Conservation (phyloP, 2,797 vertebrate species). For the Oryzias sinensis region DNA sequence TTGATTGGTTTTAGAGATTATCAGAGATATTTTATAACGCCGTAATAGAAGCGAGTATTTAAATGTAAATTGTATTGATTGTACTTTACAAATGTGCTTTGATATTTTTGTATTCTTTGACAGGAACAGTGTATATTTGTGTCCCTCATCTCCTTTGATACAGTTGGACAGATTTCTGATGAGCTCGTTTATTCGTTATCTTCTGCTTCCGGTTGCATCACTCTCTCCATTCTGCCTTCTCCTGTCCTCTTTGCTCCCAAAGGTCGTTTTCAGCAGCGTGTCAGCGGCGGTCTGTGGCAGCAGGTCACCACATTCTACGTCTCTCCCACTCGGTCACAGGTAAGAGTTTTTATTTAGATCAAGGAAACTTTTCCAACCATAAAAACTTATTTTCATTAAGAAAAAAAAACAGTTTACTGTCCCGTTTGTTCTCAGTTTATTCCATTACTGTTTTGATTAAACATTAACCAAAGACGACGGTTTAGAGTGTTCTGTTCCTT, state of each 20-base stretch:
- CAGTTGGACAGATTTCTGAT: neutral
- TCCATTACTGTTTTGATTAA: neutral
- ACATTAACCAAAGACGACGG: neutral
- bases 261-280: conserved; percentile 23
- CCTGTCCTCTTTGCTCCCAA: neutral
- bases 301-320: neutral
- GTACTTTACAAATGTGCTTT: too few species aligned
- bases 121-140: too few species aligned
- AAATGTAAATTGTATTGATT: too few species aligned
- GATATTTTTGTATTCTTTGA: too few species aligned
- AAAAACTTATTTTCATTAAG: neutral
- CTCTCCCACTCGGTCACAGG: conserved; percentile 13
- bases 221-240: neutral
- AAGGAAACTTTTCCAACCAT: neutral
- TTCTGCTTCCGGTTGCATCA: neutral
- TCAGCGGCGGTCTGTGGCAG: conserved; percentile 1
- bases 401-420: neutral
- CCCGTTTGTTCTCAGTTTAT: neutral
- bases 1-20: too few species aligned
- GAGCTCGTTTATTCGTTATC: neutral
- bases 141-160: too few species aligned
- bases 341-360: conserved; percentile 3
- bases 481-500: conserved; percentile 1
- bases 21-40: too few species aligned
- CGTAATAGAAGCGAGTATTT: too few species aligned